Evolutionary conservation across 2,888 invertebrate genomes (phyloP), one percentile per base, ranked within the genome.

Genomic region (Abrostola tripartita): DNA sequence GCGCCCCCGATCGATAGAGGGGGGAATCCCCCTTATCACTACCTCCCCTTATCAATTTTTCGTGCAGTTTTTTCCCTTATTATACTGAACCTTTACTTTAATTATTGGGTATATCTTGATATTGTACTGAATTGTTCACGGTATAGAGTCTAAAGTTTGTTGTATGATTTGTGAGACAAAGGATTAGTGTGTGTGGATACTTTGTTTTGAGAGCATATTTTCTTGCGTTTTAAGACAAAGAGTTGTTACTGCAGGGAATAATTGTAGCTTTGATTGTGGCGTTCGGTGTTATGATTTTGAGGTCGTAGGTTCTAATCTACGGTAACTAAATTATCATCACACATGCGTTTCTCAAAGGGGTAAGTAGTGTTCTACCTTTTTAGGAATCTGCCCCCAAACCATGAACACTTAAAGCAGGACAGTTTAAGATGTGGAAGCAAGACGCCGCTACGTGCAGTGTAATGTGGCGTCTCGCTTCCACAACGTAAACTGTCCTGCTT

Each of bases 41-140:
- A 68, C 88, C 91, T 74, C 92, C 93, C 93, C 86, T 93, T 94
- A 94, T 93, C 94, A 94, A 94, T 94, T 93, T 94, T 94, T 93
- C 90, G 93, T 90, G 88, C 90, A 81, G 85, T 81, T 88, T 88
- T 91, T 91, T 79, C 65, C 85, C 88, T 89, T 89, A 87, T 90
- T 88, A 89, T 90, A 83, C 85, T 71, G 84, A 81, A 83, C 84
- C 82, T 84, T 83, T 78, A 76, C 81, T 84, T 87, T 88, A 89
- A 88, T 89, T 87, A 88, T 88, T 82, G 82, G 81, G 78, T 82
- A 79, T 62, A 75, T 70, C 67, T 68, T 75, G 62, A 80, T 76
- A 76, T 74, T 71, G 69, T 55, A 72, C 76, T 75, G 62, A 61
- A 67, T 61, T 63, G 38, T 61, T 63, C 38, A 42, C 35, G 12